Percentiles rank a stretch among this genome's conserved stretches.
Conservation (phyloP, 2,888 invertebrate genomes). For the Caenorhabditis sp. region DNA sequence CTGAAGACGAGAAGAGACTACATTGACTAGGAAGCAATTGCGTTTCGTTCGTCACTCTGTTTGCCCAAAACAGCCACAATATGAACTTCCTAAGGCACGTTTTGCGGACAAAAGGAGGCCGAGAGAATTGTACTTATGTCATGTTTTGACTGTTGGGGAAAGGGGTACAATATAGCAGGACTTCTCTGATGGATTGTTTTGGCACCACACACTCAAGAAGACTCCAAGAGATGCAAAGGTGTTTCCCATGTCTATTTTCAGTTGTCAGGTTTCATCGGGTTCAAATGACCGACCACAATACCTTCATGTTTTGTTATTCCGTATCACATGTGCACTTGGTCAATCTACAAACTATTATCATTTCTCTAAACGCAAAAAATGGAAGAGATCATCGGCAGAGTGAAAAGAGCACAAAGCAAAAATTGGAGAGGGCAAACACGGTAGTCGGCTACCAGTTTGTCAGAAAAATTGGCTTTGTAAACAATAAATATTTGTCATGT, state of each 20-base stretch:
- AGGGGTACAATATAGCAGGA: no score
- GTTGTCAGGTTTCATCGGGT: no score
- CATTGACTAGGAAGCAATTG: background rate
- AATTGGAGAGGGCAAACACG: constrained; percentile 35
- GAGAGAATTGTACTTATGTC: no score
- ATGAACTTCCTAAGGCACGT: no score
- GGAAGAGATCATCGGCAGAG: constrained; percentile 36
- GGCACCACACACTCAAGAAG: no score
- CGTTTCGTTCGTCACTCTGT: background rate
- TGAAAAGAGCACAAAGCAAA: constrained; percentile 32
- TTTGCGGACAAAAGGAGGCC: no score
- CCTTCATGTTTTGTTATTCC: constrained; percentile 15
- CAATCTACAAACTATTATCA: constrained; percentile 11
- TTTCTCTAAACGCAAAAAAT: constrained; percentile 6
- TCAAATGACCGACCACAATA: constrained; percentile 25
- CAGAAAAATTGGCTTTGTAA: constrained; percentile 14
- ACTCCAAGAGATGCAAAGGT: no score
- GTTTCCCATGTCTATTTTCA: constrained; percentile 2
- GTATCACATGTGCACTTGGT: constrained; percentile 21
- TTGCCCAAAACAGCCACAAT: no score
- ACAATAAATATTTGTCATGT: constrained; percentile 48
- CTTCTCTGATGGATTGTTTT: no score
- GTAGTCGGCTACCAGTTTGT: constrained; percentile 42
- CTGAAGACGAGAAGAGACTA: background rate
- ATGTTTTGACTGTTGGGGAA: no score